Conservation (phyloP, 2,888 invertebrate genomes). For the Cheilosia variabilis region DNA sequence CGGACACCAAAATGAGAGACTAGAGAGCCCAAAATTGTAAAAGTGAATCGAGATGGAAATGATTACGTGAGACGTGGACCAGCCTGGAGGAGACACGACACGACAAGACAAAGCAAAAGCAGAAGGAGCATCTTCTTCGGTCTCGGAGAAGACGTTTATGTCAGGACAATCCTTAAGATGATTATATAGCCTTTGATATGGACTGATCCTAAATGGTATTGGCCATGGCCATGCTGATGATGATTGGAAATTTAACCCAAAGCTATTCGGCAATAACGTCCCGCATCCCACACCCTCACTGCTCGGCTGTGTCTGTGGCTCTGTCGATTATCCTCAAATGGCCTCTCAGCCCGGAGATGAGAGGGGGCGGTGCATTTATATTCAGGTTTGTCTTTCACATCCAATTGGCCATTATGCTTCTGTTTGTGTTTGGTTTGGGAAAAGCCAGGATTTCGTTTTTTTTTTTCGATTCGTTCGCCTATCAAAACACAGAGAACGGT, state of each 20-base stretch:
- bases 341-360: conserved; percentile 10
- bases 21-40: conserved; percentile 52
- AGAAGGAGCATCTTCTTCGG: conserved; percentile 9
- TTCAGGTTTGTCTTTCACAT: conserved; percentile 57
- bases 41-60: conserved; percentile 72
- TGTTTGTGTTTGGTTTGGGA: conserved; percentile 59
- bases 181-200: conserved; percentile 62
- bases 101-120: conserved; percentile 27
- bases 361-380: conserved; percentile 49
- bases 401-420: conserved; percentile 63
- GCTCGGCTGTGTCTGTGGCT: neutral
- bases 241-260: conserved; percentile 72
- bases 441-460: conserved; percentile 49
- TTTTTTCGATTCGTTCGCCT: neutral
- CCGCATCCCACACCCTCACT: neutral
- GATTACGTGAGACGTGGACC: conserved; percentile 44
- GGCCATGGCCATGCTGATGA: conserved; percentile 52
- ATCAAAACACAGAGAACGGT: conserved; percentile 13
- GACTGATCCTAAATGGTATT: conserved; percentile 69
- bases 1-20: conserved; percentile 34
- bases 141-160: conserved; percentile 32
- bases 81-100: conserved; percentile 15
- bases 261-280: conserved; percentile 29
- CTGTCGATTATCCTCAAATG: conserved; percentile 13
- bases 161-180: conserved; percentile 60